Evolutionary conservation across 2,113 vertebrate genomes (phyloP).

Genomic region (Hoplias malabaricus): DNA sequence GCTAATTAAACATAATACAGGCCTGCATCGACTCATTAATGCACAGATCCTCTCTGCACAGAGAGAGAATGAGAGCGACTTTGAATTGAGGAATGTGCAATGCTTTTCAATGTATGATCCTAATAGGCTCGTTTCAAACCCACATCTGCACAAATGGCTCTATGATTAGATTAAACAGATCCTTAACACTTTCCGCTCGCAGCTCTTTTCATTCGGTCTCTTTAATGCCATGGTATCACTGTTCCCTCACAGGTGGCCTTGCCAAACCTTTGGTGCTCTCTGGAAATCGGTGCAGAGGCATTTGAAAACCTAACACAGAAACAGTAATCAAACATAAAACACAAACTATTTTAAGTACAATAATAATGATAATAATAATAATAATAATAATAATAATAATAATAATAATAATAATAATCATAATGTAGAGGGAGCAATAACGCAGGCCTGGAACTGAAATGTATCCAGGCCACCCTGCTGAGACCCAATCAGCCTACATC

Average conservation of each 20-base stretch:
- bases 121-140: constrained; percentile 24
- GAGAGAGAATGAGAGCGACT: constrained; percentile 34
- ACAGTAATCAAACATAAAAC: constrained; percentile 4
- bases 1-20: constrained; percentile 99
- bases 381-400: not conserved
- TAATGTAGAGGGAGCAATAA: not conserved
- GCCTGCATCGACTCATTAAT: constrained; percentile 95
- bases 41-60: constrained; percentile 84
- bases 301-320: not conserved
- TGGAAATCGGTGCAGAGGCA: not conserved
- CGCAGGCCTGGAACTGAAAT: not conserved
- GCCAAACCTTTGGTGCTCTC: constrained; percentile 23
- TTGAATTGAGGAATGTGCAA: constrained; percentile 11
- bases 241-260: constrained; percentile 32
- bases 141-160: constrained; percentile 34
- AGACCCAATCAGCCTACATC: constrained; percentile 50
- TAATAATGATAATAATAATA: not conserved
- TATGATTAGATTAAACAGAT: constrained; percentile 33
- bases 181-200: constrained; percentile 1
- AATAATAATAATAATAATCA: not conserved
- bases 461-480: constrained; percentile 46
- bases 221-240: constrained; percentile 22
- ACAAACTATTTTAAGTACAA: not conserved
- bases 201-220: constrained; percentile 22
- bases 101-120: constrained; percentile 33